Evolutionary conservation across 2,888 invertebrate species (phyloP), one percentile per base, ranked within the genome.

Genomic region (Seira sanloemensis): DNA sequence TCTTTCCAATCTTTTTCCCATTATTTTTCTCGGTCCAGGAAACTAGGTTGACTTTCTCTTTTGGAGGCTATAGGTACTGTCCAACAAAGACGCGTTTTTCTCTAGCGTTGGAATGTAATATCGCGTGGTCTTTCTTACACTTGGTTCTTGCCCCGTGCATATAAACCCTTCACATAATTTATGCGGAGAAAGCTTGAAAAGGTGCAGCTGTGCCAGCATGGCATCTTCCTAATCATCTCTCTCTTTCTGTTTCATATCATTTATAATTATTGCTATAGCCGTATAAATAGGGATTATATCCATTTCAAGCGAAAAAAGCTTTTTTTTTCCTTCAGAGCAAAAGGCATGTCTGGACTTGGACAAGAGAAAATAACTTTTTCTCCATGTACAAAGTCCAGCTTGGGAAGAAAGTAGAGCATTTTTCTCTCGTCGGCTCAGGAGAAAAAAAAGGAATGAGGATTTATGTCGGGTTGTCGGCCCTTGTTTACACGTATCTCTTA

Each of bases 391-490:
- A n/a, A 37, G 37, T 37, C 37, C 37, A 37, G 12, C 7, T 37
- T 37, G 37, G 7, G 12, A 26, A 19, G 18, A 72, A 75, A 75
- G 75, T 75, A 27, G 75, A 75, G 65, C 75, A 75, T 75, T 62
- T 54, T 65, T 19, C 37, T 21, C 23, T 46, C 9, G 16, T 26
- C 58, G 71, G 16, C 68, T 37, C 23, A 58, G 25, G 25, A 24
- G 72, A 67, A 83, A 83, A 73, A 73, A 83, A 76, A 73, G 77
- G 73, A 83, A 83, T 83, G 77, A 83, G 82, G 82, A 83, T 83
- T 83, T 83, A 83, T 83, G 82, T 83, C 66, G 72, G 82, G 27
- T 83, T 83, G 82, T 83, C 82, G 67, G 77, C 67, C 77, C 82
- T 72, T 77, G 72, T 83, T 83, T 72, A 77, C 82, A 77, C 82